Evolutionary conservation across 2,888 invertebrate genomes (phyloP).

Genomic region (Lysandra coridon): DNA sequence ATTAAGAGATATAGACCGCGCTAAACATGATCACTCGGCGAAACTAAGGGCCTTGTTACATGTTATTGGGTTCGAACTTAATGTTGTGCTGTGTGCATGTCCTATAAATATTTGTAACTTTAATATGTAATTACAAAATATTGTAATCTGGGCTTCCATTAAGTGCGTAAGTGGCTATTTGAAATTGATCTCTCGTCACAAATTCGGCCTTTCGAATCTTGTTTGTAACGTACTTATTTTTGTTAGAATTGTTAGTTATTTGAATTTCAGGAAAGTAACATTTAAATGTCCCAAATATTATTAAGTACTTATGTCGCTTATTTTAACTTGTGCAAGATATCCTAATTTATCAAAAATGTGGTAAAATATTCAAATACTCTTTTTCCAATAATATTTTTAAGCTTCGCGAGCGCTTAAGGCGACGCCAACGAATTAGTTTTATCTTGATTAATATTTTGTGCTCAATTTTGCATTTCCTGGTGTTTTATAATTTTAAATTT

Average conservation of each 20-base stretch:
- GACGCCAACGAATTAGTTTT: not conserved
- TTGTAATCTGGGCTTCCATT: not conserved
- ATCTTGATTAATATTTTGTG: not conserved
- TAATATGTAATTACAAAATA: not conserved
- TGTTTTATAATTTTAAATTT: not conserved
- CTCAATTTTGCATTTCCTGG: constrained; percentile 23
- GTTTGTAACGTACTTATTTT: not conserved
- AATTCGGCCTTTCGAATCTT: not conserved
- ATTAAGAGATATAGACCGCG: not conserved
- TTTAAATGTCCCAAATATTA: not conserved
- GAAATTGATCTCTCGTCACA: constrained; percentile 8
- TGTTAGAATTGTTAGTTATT: not conserved
- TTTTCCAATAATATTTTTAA: not conserved
- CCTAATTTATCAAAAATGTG: not conserved
- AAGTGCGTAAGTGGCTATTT: not conserved
- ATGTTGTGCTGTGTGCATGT: not conserved
- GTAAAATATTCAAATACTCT: not conserved
- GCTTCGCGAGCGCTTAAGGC: not conserved
- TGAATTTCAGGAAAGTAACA: not conserved
- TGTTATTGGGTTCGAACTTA: no score
- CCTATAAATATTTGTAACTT: not conserved
- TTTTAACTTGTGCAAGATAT: not conserved
- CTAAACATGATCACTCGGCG: no score
- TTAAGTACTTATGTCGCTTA: not conserved
- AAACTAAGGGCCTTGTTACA: no score